Percentiles rank a stretch among this genome's conserved stretches.
These are phyloP conservation scores for Emesis furor DNA, from an alignment of 2,888 invertebrate species.

Conservation along the genomic window DNA sequence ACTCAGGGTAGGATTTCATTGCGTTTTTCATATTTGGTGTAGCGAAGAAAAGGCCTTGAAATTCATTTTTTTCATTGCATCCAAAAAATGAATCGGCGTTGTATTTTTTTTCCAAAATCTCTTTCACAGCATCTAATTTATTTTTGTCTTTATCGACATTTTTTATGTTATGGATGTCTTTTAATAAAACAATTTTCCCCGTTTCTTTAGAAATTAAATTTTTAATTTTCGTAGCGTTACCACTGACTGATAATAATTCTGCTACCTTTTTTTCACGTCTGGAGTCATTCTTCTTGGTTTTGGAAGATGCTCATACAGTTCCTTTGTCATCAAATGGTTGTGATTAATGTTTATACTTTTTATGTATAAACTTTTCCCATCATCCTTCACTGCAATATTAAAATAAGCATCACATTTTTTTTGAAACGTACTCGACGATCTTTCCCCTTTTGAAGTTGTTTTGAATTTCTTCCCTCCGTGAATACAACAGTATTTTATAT, in stretches of 20 bases:
- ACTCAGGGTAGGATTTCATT: slow-evolving; percentile 40
- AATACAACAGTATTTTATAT: background rate
- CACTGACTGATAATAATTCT: background rate
- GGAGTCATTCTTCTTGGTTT: background rate
- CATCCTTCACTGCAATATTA: background rate
- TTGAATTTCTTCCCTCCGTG: background rate
- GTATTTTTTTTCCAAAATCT: background rate
- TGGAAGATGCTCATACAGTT: background rate
- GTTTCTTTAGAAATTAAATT: background rate
- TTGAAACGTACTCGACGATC: background rate
- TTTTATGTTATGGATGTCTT: background rate
- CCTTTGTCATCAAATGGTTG: background rate
- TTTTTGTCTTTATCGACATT: background rate
- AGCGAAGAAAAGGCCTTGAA: slow-evolving; percentile 39
- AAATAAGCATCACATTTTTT: background rate
- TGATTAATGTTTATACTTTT: background rate
- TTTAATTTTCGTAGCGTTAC: background rate
- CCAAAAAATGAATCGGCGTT: background rate
- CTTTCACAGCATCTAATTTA: background rate
- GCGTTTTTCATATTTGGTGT: slow-evolving; percentile 32
- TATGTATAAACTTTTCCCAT: background rate
- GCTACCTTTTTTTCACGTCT: background rate
- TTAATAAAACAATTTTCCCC: background rate
- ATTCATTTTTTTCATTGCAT: slow-evolving; percentile 30
- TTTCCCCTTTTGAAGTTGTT: background rate